These are phyloP conservation scores for Hyles lineata DNA, from an alignment of 2,888 invertebrate genomes.

Conservation along the genomic window DNA sequence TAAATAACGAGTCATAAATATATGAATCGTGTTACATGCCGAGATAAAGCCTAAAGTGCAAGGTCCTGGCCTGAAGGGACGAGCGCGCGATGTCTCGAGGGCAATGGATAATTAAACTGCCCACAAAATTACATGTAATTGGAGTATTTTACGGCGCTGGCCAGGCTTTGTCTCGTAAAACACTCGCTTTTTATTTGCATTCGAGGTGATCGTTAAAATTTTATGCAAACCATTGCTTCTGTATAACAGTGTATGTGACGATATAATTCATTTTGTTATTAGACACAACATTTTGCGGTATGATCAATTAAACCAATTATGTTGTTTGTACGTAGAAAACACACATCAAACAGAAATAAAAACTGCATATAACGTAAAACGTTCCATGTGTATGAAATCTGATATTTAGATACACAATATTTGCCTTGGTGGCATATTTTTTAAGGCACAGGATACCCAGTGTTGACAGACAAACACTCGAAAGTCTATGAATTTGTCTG, in stretches of 20 bases:
- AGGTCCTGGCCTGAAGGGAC: background rate
- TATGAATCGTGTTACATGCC: background rate
- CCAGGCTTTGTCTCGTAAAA: slow-evolving; percentile 49
- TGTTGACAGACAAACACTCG: background rate
- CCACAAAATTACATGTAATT: slow-evolving; percentile 66
- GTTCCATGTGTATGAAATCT: too few species aligned
- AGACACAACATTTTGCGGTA: too few species aligned
- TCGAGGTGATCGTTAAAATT: slow-evolving; percentile 21
- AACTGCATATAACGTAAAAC: too few species aligned
- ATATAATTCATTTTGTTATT: background rate
- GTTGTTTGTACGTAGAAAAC: too few species aligned
- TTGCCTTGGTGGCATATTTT: background rate
- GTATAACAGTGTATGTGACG: slow-evolving; percentile 16
- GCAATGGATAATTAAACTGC: slow-evolving; percentile 62
- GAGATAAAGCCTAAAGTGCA: slow-evolving; percentile 1
- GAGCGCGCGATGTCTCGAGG: slow-evolving; percentile 52
- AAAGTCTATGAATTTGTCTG: too few species aligned
- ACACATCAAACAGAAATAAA: too few species aligned
- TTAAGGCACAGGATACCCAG: background rate
- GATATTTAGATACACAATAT: too few species aligned
- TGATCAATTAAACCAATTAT: too few species aligned
- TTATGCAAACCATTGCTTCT: slow-evolving; percentile 22
- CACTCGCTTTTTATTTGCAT: slow-evolving; percentile 46
- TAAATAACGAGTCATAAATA: background rate
- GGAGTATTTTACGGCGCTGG: slow-evolving; percentile 55